Conservation (phyloP, 2,888 invertebrate genomes). For the Cylloceria caligata region DNA sequence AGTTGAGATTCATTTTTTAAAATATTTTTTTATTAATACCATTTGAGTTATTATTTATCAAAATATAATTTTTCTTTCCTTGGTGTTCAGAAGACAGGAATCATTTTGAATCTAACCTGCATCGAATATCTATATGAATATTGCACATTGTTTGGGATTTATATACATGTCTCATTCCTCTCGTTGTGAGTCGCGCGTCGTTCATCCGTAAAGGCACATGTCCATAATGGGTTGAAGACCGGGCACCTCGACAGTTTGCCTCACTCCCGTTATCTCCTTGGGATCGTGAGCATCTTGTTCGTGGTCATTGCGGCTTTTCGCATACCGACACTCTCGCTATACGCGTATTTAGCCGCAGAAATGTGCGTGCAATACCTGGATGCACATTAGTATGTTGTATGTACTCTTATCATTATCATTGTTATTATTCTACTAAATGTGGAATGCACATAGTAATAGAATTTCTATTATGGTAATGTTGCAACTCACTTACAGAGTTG, state of each 20-base stretch:
- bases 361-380: slow-evolving; percentile 6
- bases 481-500: not conserved
- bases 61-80: too few species aligned
- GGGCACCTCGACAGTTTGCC: not conserved
- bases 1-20: too few species aligned
- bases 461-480: too few species aligned
- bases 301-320: not conserved
- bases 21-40: too few species aligned
- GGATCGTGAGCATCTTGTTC: not conserved
- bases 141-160: not conserved
- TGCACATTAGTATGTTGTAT: not conserved
- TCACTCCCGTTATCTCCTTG: slow-evolving; percentile 1
- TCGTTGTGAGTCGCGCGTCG: not conserved
- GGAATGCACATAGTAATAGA: too few species aligned
- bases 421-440: not conserved
- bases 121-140: not conserved
- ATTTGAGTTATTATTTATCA: too few species aligned
- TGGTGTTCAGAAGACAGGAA: not conserved
- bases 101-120: not conserved
- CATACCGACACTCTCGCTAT: not conserved
- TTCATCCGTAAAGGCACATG: not conserved
- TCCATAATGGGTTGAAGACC: not conserved
- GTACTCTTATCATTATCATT: not conserved
- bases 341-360: not conserved
- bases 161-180: not conserved